Percentiles rank a stretch among this genome's conserved stretches.
Evolutionary conservation across 1,140 invertebrate species (phyloP).

Genomic region (Nylanderia fulva): DNA sequence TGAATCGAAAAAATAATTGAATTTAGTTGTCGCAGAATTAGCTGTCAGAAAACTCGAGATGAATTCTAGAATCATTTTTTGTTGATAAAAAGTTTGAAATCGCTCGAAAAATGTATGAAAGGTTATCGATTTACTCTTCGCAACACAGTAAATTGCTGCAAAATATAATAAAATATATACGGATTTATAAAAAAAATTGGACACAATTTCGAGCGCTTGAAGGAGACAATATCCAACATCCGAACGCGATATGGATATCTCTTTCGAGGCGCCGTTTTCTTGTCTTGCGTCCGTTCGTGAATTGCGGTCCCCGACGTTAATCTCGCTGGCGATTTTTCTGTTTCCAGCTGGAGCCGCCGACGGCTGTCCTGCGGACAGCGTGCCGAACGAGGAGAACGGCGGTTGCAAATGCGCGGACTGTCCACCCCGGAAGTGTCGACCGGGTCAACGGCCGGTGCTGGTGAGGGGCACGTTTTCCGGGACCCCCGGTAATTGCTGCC

Average conservation of each 20-base stretch:
- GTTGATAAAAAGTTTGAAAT: conserved; percentile 11
- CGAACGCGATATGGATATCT: not conserved
- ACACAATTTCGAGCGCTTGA: conserved; percentile 17
- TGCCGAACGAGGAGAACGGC: conserved; percentile 60
- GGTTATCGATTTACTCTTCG: not conserved
- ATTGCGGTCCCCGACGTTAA: conserved; percentile 45
- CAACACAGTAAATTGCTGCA: conserved; percentile 3
- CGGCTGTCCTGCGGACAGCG: conserved; percentile 68
- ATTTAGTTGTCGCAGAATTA: not conserved
- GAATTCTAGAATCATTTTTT: not conserved
- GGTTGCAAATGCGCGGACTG: conserved; percentile 66
- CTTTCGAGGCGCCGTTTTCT: not conserved
- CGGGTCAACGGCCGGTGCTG: conserved; percentile 54
- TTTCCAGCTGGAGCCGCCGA: conserved; percentile 48
- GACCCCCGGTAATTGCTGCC: conserved; percentile 69
- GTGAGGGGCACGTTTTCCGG: conserved; percentile 44
- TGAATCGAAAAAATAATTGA: not conserved
- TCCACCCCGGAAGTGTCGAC: conserved; percentile 48
- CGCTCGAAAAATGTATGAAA: conserved; percentile 11
- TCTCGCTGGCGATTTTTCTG: conserved; percentile 52
- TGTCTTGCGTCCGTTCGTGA: too few relatives aligned
- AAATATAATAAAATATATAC: conserved; percentile 16
- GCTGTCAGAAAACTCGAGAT: not conserved
- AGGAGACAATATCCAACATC: not conserved
- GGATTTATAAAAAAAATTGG: not conserved